These are phyloP conservation scores for Heliocidaris erythrogramma DNA, from an alignment of 35 echinoderm and acorn worm species.

Conservation along the genomic window DNA sequence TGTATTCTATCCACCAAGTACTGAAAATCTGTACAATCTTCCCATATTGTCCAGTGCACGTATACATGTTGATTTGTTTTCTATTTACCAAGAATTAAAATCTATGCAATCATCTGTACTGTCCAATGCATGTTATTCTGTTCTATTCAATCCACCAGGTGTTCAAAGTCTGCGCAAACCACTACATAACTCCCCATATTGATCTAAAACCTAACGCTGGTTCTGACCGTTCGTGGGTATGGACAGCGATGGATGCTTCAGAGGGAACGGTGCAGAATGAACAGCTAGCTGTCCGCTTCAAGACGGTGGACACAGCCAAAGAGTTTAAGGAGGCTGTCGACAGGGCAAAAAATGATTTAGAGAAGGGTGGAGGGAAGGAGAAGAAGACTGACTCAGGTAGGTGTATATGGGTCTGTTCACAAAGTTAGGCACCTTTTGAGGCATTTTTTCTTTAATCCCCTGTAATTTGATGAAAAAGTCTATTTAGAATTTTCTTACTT, in stretches of 20 bases:
- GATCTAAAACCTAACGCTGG: slow-evolving; percentile 70
- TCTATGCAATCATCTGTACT: too few species aligned
- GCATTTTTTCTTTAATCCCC: too few species aligned
- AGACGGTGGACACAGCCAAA: slow-evolving; percentile 64
- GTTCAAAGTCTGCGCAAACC: slow-evolving; percentile 86
- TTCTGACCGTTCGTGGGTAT: slow-evolving; percentile 77
- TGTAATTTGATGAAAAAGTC: too few species aligned
- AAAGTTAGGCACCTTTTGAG: too few species aligned
- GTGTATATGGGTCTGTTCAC: too few species aligned
- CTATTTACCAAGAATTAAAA: too few species aligned
- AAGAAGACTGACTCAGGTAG: slow-evolving; percentile 7
- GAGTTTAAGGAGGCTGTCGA: slow-evolving; percentile 70
- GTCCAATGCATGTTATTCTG: neutral
- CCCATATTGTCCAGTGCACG: too few species aligned
- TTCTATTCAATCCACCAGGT: slow-evolving; percentile 25
- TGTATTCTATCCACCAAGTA: too few species aligned
- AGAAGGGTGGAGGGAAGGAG: neutral
- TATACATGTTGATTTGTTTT: too few species aligned
- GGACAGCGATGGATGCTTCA: slow-evolving; percentile 90
- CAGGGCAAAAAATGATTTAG: slow-evolving; percentile 56
- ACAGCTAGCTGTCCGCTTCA: slow-evolving; percentile 87
- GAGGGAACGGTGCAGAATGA: slow-evolving; percentile 70
- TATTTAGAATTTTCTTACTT: too few species aligned
- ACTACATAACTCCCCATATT: slow-evolving; percentile 64
- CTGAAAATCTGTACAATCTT: too few species aligned